Evolutionary conservation across 1,140 invertebrate species (phyloP), one percentile per base, ranked within the genome.

Genomic region (Bombus waltoni): DNA sequence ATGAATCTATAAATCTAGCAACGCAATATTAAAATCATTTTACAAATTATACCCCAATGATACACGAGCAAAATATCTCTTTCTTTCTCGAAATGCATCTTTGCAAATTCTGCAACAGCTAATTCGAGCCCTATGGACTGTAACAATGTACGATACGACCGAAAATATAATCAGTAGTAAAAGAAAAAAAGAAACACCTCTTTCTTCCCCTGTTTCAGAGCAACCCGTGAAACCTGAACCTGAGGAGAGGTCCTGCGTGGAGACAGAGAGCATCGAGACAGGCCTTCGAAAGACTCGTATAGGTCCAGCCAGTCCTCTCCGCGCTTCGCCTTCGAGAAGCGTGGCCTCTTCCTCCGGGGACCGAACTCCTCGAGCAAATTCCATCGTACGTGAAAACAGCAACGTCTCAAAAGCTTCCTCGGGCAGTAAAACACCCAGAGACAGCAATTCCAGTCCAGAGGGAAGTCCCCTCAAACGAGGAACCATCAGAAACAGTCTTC

Each of bases 201-300:
- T 15, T 32, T 28, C 13, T 15, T 9, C 13, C 2, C 13, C 40
- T 88, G 82, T 93, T 93, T 0, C 92, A 94, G 93, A 94, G 90
- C 94, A 94, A 94, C 90, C 94, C 91, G 92, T 88, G 40, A 94
- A 92, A 85, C 84, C 83, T 57, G 94, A 89, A 91, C 91, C 90
- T 85, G 96, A 95, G 74, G 93, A 95, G 90, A 95, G 95, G 92
- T 96, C 93, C 66, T 96, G 96, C 78, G 96, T 96, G 25, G 96
- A 97, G 72, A 96, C 97, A 88, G 96, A 97, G 22, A 97, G 96
- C 85, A 96, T 96, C 83, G 96, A 96, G 88, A 96, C 96, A 3
- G 97, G 97, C 25, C 94, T 97, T 0, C 95, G 96, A n/a, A 97
- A 97, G 93, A 97, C 96, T 25, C 91, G 92, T 70, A 84, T 92